Evolutionary conservation across 2,113 vertebrate species (phyloP).

Genomic region (Grantiella picta): DNA sequence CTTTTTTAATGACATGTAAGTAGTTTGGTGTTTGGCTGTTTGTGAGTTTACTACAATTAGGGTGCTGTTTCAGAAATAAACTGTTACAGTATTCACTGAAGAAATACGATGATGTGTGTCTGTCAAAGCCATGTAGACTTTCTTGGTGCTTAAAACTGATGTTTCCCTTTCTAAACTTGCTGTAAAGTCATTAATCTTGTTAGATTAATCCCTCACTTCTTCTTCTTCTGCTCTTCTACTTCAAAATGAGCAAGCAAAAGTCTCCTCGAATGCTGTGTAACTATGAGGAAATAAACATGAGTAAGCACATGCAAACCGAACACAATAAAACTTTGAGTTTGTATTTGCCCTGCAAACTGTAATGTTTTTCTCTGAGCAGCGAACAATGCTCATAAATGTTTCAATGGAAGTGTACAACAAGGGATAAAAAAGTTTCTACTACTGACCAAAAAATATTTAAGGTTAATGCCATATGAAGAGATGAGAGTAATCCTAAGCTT

Average conservation of each 20-base stretch:
- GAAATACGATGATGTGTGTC: fast-evolving
- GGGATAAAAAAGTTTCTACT: background rate
- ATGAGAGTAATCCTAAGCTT: background rate
- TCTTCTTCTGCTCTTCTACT: background rate
- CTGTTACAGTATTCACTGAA: background rate
- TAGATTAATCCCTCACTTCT: background rate
- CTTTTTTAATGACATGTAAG: fast-evolving
- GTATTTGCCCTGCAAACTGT: background rate
- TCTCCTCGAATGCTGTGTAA: background rate
- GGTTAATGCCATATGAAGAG: background rate
- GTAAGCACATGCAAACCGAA: background rate
- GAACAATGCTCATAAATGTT: background rate
- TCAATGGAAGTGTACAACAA: background rate
- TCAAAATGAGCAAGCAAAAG: background rate
- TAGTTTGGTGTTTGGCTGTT: background rate
- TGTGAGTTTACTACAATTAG: background rate
- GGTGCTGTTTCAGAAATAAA: background rate
- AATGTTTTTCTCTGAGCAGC: background rate
- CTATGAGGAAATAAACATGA: background rate
- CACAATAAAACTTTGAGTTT: background rate
- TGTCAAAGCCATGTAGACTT: background rate
- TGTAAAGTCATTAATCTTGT: background rate
- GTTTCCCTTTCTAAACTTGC: background rate
- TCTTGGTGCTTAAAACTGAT: background rate
- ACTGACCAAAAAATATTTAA: background rate